Conservation (phyloP, 2,113 vertebrate species). For the Camelus dromedarius region DNA sequence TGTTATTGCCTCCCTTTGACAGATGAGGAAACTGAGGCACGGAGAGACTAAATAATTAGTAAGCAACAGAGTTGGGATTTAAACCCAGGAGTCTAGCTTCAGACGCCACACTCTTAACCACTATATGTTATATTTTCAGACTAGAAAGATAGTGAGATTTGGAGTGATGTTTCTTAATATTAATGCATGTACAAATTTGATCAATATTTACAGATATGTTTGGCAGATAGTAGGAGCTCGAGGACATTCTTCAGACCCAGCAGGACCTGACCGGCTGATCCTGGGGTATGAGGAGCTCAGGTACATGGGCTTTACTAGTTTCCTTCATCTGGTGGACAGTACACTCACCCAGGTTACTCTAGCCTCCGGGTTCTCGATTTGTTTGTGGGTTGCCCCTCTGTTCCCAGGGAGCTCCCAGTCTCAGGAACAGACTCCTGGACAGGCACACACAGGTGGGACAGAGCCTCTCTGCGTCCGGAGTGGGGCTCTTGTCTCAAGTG, state of each 20-base stretch:
- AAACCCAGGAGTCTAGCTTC: neutral
- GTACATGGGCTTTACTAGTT: neutral
- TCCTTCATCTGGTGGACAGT: neutral
- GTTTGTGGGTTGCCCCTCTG: neutral
- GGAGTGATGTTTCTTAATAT: neutral
- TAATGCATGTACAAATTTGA: neutral
- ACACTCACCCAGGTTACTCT: neutral
- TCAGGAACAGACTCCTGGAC: neutral
- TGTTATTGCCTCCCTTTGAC: neutral
- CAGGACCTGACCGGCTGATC: neutral
- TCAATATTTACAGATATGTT: neutral
- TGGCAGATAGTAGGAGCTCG: neutral
- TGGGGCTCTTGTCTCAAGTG: neutral
- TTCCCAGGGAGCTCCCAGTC: neutral
- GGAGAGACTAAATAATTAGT: neutral
- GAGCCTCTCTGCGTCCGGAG: neutral
- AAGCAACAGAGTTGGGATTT: neutral
- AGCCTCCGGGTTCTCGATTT: neutral
- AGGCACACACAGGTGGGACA: neutral
- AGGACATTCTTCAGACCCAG: constrained; percentile 17
- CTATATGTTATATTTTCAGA: neutral
- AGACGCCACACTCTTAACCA: neutral
- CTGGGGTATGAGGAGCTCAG: neutral
- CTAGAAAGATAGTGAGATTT: neutral
- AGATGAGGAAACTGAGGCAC: neutral